Conservation (phyloP, 2,888 invertebrate genomes). For the Leptinotarsa juncta region DNA sequence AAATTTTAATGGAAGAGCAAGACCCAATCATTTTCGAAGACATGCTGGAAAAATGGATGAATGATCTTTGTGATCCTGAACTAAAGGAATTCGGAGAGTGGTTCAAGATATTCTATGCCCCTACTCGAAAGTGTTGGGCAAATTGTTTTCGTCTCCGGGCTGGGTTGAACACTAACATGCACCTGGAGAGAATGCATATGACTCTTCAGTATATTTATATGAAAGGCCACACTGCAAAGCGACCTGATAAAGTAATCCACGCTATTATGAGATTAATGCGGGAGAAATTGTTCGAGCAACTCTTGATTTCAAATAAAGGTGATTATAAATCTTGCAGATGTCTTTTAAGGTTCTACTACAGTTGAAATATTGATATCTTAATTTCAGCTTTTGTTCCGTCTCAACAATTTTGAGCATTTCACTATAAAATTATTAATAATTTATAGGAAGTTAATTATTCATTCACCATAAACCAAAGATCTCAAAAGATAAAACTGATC, state of each 20-base stretch:
- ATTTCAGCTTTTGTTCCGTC: no score
- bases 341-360: no score
- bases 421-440: no score
- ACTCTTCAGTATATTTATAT: conserved; percentile 47
- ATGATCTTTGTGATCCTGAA: conserved; percentile 27
- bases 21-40: conserved; percentile 34
- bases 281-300: conserved; percentile 46
- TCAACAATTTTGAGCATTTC: no score
- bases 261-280: conserved; percentile 48
- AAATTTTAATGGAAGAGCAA: conserved; percentile 39
- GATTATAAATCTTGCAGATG: conserved; percentile 25
- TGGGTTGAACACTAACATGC: conserved; percentile 39
- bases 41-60: conserved; percentile 36
- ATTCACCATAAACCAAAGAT: no score
- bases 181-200: conserved; percentile 35
- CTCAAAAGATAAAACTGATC: no score
- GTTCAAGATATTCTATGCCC: conserved; percentile 36
- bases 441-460: no score
- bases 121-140: conserved; percentile 42
- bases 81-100: conserved; percentile 37
- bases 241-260: conserved; percentile 47
- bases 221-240: conserved; percentile 44
- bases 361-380: no score
- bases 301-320: conserved; percentile 48
- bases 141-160: conserved; percentile 37